Conservation (phyloP, 2,888 invertebrate species). For the Spilosoma lubricipeda region DNA sequence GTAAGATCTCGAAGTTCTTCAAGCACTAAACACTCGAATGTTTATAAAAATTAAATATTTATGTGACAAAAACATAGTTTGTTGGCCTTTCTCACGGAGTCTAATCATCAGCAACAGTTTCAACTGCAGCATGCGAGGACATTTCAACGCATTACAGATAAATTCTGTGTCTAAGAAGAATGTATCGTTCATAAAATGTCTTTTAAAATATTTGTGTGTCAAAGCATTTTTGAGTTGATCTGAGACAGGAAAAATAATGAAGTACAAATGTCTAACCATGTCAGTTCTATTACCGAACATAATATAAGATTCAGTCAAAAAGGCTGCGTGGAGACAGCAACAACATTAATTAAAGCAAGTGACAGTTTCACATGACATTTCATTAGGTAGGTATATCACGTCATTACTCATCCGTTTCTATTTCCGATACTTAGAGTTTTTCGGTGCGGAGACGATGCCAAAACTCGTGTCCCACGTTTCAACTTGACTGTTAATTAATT, state of each 20-base stretch:
- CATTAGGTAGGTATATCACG: slow-evolving; percentile 70
- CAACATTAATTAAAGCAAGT: slow-evolving; percentile 77
- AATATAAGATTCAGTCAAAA: slow-evolving; percentile 50
- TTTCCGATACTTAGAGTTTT: slow-evolving; percentile 81
- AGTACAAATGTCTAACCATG: slow-evolving; percentile 70
- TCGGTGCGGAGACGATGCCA: slow-evolving; percentile 70
- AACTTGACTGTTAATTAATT: slow-evolving; percentile 77
- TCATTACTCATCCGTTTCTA: slow-evolving; percentile 81
- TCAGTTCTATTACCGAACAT: slow-evolving; percentile 64
- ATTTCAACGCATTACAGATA: slow-evolving; percentile 33
- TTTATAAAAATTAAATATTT: slow-evolving; percentile 65
- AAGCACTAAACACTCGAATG: slow-evolving; percentile 58
- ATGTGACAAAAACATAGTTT: slow-evolving; percentile 49
- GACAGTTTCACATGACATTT: slow-evolving; percentile 80
- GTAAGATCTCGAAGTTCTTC: slow-evolving; percentile 56
- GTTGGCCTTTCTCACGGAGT: slow-evolving; percentile 75
- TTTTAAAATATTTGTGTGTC: slow-evolving; percentile 64
- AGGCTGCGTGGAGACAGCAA: slow-evolving; percentile 59
- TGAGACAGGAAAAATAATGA: slow-evolving; percentile 67
- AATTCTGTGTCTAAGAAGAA: slow-evolving; percentile 39
- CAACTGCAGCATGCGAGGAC: slow-evolving; percentile 25
- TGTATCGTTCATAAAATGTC: slow-evolving; percentile 66
- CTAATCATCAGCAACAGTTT: slow-evolving; percentile 32
- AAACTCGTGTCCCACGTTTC: slow-evolving; percentile 70
- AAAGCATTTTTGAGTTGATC: slow-evolving; percentile 70